These are phyloP conservation scores for Malacoraja senta DNA, from an alignment of 2,797 vertebrate genomes.

Conservation along the genomic window DNA sequence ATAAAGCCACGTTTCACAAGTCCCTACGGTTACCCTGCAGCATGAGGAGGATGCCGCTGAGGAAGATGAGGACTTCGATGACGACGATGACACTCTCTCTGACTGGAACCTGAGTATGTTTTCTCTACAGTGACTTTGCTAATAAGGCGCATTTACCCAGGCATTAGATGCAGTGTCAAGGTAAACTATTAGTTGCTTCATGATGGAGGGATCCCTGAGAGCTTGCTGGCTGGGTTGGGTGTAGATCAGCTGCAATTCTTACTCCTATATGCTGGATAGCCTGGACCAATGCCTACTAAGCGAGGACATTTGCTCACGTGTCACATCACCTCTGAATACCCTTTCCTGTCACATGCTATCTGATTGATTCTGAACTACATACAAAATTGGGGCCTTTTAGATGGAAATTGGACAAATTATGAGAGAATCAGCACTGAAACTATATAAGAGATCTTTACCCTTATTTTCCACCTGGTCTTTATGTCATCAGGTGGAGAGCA, in stretches of 20 bases:
- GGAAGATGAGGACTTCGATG: conserved; percentile 72
- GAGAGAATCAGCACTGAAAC: neutral
- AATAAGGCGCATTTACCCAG: neutral
- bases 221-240: neutral
- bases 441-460: neutral
- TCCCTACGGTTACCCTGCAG: conserved; percentile 81
- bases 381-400: neutral
- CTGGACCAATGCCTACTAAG: neutral
- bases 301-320: too few relatives aligned
- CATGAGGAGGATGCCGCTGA: conserved; percentile 75
- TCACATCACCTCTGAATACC: too few relatives aligned
- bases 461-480: neutral
- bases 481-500: neutral
- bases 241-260: neutral
- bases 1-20: conserved; percentile 90
- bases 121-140: neutral
- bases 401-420: neutral
- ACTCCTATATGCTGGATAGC: neutral
- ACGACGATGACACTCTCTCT: conserved; percentile 78
- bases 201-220: neutral
- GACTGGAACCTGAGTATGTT: conserved; percentile 83
- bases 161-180: neutral
- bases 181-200: neutral
- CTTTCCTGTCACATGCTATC: neutral
- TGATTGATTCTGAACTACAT: neutral